Conservation (phyloP, 1,140 invertebrate species). For the Drosophila mojavensis region DNA sequence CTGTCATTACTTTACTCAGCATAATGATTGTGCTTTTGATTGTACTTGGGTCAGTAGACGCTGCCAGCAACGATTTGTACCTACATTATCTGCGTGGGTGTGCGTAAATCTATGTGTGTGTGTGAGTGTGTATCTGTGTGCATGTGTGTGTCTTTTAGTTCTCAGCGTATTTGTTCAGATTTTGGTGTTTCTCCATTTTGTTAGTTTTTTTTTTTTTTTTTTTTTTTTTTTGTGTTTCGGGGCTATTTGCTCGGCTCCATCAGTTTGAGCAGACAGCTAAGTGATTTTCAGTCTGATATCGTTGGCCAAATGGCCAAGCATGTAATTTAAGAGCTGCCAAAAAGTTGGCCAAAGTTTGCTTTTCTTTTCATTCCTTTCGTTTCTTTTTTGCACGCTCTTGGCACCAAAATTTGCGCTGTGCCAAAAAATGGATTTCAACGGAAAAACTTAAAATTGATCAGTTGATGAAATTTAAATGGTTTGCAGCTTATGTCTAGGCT, state of each 20-base stretch:
- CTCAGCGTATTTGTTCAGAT: slow-evolving; percentile 32
- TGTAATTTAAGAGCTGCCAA: slow-evolving; percentile 48
- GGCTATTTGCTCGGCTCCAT: slow-evolving; percentile 32
- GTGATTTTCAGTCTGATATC: slow-evolving; percentile 53
- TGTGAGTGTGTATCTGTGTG: not conserved
- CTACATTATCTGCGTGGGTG: not conserved
- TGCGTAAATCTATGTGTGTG: not conserved
- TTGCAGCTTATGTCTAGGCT: not conserved
- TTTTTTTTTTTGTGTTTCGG: slow-evolving; percentile 8
- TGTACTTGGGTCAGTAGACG: slow-evolving; percentile 6
- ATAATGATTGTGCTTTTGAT: not conserved
- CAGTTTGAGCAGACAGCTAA: slow-evolving; percentile 39
- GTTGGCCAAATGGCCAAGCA: slow-evolving; percentile 31
- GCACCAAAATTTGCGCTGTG: slow-evolving; percentile 2
- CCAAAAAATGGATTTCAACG: slow-evolving; percentile 23
- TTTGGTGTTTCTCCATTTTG: slow-evolving; percentile 42
- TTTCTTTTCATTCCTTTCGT: not conserved
- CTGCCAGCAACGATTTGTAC: slow-evolving; percentile 39
- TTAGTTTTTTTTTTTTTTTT: slow-evolving; percentile 6
- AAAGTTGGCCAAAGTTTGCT: slow-evolving; percentile 21
- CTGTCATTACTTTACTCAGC: not conserved
- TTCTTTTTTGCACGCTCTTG: not conserved
- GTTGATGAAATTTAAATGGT: slow-evolving; percentile 12
- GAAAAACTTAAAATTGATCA: slow-evolving; percentile 1
- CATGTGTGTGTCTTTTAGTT: slow-evolving; percentile 2